These are phyloP conservation scores for Drosophila lacteicornis DNA, from an alignment of 1,140 invertebrate genomes.

Conservation along the genomic window DNA sequence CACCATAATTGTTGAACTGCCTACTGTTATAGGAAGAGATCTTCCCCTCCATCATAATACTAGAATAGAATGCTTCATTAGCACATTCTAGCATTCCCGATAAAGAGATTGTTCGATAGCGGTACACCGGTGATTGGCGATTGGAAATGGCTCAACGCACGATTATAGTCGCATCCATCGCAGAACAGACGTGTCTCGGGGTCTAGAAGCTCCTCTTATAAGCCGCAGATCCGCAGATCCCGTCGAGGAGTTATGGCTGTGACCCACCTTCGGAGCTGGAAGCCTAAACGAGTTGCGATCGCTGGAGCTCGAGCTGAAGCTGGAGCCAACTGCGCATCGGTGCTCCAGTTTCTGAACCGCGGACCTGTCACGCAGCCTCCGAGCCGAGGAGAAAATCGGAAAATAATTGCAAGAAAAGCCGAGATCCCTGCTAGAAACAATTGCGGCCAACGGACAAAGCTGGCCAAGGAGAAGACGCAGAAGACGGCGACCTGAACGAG, in stretches of 20 bases:
- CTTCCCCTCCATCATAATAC: neutral
- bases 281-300: conserved; percentile 44
- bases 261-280: conserved; percentile 76
- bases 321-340: conserved; percentile 60
- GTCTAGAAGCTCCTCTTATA: neutral
- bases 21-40: conserved; percentile 19
- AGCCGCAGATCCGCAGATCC: conserved; percentile 7
- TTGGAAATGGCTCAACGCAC: conserved; percentile 67
- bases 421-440: conserved; percentile 72
- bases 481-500: conserved; percentile 59
- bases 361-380: conserved; percentile 76
- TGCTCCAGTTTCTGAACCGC: conserved; percentile 77
- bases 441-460: conserved; percentile 47
- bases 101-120: conserved; percentile 74
- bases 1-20: conserved; percentile 4
- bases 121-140: conserved; percentile 73
- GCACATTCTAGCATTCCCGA: conserved; percentile 66
- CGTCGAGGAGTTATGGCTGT: conserved; percentile 74
- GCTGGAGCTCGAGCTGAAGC: conserved; percentile 14
- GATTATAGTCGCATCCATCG: conserved; percentile 36
- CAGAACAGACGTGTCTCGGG: conserved; percentile 28
- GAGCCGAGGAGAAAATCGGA: conserved; percentile 73
- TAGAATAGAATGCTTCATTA: conserved; percentile 60
- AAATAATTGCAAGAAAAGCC: conserved; percentile 80
- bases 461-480: conserved; percentile 40